These are phyloP conservation scores for Solenodon paradoxus DNA, from an alignment of 2,113 vertebrate species.

Conservation along the genomic window DNA sequence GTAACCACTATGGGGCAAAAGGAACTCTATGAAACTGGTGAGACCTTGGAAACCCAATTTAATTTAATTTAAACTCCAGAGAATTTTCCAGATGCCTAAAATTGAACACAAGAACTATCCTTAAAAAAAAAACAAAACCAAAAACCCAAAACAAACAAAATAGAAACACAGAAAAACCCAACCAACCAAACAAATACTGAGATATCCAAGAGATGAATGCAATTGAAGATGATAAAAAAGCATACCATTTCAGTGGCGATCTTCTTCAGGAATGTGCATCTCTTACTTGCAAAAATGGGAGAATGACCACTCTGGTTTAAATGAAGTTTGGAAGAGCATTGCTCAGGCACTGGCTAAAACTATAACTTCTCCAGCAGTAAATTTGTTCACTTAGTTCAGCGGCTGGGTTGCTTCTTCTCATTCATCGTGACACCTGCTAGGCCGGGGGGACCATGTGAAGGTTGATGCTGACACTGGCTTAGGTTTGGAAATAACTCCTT, in stretches of 20 bases:
- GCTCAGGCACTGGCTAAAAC: background rate
- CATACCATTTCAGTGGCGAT: background rate
- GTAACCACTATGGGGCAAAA: background rate
- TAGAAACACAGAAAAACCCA: background rate
- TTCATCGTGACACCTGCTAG: background rate
- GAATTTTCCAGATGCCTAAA: background rate
- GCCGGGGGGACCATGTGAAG: constrained; percentile 1
- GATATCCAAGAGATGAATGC: background rate
- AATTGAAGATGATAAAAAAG: background rate
- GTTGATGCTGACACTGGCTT: background rate
- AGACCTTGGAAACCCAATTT: background rate
- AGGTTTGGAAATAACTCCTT: constrained; percentile 42
- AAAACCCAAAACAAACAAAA: too few relatives aligned
- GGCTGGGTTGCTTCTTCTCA: background rate
- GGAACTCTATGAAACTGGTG: background rate
- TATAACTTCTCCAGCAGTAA: background rate
- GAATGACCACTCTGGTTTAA: background rate
- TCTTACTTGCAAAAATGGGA: background rate
- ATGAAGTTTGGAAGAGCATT: background rate
- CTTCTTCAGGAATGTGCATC: background rate
- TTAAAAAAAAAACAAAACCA: background rate
- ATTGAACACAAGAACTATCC: background rate
- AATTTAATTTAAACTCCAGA: background rate
- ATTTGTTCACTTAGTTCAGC: background rate
- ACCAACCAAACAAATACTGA: background rate